These are phyloP conservation scores for Leptopilina boulardi DNA, from an alignment of 1,140 invertebrate species.

Conservation along the genomic window DNA sequence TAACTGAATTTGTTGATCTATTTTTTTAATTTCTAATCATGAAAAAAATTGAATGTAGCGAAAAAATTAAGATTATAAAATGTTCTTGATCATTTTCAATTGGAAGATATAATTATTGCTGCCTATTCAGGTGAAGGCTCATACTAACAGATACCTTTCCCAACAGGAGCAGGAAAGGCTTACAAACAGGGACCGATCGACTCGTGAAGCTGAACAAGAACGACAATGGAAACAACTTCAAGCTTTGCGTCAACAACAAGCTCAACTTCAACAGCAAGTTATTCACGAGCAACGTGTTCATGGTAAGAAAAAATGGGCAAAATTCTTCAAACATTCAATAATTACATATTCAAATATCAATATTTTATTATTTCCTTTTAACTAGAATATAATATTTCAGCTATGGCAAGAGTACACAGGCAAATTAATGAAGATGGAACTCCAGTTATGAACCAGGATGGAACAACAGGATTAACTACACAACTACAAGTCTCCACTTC, in stretches of 20 bases:
- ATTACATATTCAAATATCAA: neutral
- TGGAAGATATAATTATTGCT: constrained; percentile 10
- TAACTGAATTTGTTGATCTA: no score
- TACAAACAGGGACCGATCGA: constrained; percentile 79
- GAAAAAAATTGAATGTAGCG: no score
- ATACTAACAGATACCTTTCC: constrained; percentile 47
- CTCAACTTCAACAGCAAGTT: constrained; percentile 88
- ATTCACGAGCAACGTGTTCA: constrained; percentile 85
- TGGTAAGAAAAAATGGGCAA: constrained; percentile 72
- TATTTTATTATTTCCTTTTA: constrained; percentile 40
- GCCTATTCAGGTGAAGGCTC: constrained; percentile 14
- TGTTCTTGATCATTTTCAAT: constrained; percentile 34
- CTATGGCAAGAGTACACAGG: constrained; percentile 78
- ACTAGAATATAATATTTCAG: constrained; percentile 61
- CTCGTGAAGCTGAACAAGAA: constrained; percentile 88
- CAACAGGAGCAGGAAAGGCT: constrained; percentile 83
- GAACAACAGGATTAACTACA: constrained; percentile 71
- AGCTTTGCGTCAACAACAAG: constrained; percentile 86
- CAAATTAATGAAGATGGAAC: constrained; percentile 75
- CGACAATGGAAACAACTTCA: constrained; percentile 92
- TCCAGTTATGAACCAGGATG: constrained; percentile 67
- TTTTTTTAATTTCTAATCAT: no score
- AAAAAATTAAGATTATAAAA: constrained; percentile 59
- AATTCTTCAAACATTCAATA: neutral
- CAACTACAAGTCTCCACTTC: constrained; percentile 78